Conservation (phyloP, 2,113 vertebrate genomes). For the Lota lota region DNA sequence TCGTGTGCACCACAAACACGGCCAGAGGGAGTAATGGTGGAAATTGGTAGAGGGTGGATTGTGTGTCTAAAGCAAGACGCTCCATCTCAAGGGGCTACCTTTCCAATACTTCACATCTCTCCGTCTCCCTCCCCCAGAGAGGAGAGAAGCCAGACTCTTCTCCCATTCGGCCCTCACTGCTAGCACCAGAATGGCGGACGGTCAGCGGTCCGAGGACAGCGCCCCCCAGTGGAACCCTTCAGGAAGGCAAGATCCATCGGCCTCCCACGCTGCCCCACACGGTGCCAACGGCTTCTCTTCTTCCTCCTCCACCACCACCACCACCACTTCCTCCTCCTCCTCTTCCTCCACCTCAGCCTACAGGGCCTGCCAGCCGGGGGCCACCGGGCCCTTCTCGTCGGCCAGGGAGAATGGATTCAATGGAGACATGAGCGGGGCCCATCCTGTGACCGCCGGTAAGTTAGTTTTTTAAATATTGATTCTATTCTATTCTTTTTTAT, state of each 20-base stretch:
- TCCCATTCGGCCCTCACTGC: constrained; percentile 43
- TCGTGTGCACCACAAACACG: no score
- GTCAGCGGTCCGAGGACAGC: constrained; percentile 88
- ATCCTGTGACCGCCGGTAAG: constrained; percentile 91
- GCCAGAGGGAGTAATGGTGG: no score
- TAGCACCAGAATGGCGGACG: constrained; percentile 85
- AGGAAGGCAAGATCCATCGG: constrained; percentile 79
- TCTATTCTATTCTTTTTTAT: not conserved
- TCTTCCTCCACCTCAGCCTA: constrained; percentile 81
- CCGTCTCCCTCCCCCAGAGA: constrained; percentile 13
- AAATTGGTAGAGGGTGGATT: no score
- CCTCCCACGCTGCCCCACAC: constrained; percentile 82
- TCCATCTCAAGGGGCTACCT: not conserved
- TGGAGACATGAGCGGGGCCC: constrained; percentile 83
- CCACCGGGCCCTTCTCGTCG: constrained; percentile 70
- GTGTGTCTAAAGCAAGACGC: no score
- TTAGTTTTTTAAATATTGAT: no score
- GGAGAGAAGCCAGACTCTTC: constrained; percentile 13
- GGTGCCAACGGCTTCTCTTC: constrained; percentile 91
- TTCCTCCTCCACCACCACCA: constrained; percentile 78
- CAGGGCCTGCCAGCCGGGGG: constrained; percentile 77
- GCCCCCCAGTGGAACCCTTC: constrained; percentile 87
- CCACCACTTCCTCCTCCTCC: constrained; percentile 73
- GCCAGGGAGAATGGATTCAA: constrained; percentile 95
- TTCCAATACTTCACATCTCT: not conserved